Conservation (phyloP, 2,797 vertebrate genomes). For the Margarornis squamiger region DNA sequence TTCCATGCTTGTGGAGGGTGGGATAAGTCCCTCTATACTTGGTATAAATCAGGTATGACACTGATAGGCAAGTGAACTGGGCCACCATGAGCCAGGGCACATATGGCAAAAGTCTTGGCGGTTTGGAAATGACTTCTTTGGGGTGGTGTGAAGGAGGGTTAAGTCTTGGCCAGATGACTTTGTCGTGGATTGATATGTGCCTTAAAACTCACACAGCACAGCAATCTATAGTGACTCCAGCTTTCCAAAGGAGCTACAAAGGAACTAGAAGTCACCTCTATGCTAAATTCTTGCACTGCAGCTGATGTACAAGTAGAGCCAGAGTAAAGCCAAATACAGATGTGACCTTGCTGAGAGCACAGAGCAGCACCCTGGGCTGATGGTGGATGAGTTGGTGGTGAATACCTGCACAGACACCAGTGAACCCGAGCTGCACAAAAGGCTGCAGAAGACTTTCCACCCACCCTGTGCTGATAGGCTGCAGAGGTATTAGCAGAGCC, state of each 20-base stretch:
- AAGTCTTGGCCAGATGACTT: background rate
- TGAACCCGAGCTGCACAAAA: background rate
- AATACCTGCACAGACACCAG: background rate
- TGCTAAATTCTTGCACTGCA: background rate
- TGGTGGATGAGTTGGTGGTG: background rate
- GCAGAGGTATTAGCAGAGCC: background rate
- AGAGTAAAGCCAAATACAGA: background rate
- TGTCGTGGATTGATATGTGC: background rate
- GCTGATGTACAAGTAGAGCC: background rate
- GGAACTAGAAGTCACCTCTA: background rate
- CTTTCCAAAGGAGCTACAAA: background rate
- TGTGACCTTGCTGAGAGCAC: background rate
- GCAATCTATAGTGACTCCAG: background rate
- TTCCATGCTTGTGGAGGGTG: background rate
- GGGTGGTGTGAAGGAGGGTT: background rate
- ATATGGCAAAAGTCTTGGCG: background rate
- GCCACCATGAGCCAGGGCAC: rapidly evolving
- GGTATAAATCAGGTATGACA: background rate
- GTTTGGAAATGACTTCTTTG: background rate
- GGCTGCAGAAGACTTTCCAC: background rate
- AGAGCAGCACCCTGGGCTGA: background rate
- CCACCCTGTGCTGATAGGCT: background rate
- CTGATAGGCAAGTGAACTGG: background rate
- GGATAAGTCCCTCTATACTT: background rate
- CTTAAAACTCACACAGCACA: background rate